Percentiles rank a stretch among this genome's conserved stretches.
Conservation (phyloP, 2,797 vertebrate species). For the Oreonectes daqikongensis region DNA sequence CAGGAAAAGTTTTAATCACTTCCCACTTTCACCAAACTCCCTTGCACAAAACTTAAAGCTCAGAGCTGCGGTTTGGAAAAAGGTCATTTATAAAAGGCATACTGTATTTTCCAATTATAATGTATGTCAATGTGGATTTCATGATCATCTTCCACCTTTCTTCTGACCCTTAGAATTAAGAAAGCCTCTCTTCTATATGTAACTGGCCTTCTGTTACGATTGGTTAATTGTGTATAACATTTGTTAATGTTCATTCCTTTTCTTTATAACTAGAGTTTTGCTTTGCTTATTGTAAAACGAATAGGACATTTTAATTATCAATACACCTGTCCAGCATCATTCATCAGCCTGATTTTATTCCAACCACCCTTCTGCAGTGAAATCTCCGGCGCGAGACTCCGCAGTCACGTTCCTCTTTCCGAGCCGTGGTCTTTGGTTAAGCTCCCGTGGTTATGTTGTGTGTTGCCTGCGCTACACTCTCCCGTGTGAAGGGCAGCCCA, state of each 20-base stretch:
- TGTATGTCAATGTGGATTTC: background rate
- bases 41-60: background rate
- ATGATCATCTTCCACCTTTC: background rate
- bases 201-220: background rate
- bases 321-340: background rate
- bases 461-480: constrained; percentile 50
- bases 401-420: constrained; percentile 15
- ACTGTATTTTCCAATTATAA: background rate
- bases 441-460: constrained; percentile 54
- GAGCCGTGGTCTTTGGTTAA: constrained; percentile 33
- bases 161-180: constrained; percentile 2
- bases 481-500: constrained; percentile 69
- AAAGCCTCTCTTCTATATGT: background rate
- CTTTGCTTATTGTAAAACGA: constrained; percentile 16
- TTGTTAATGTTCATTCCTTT: background rate
- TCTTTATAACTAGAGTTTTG: background rate
- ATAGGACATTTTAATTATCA: constrained; percentile 6
- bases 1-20: constrained; percentile 5
- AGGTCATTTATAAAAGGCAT: background rate
- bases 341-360: constrained; percentile 5
- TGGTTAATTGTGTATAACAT: background rate
- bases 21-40: background rate
- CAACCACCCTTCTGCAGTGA: background rate
- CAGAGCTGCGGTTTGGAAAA: background rate
- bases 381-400: background rate